Conservation (phyloP, 2,797 vertebrate genomes). For the Myoxocephalus aenaeus region DNA sequence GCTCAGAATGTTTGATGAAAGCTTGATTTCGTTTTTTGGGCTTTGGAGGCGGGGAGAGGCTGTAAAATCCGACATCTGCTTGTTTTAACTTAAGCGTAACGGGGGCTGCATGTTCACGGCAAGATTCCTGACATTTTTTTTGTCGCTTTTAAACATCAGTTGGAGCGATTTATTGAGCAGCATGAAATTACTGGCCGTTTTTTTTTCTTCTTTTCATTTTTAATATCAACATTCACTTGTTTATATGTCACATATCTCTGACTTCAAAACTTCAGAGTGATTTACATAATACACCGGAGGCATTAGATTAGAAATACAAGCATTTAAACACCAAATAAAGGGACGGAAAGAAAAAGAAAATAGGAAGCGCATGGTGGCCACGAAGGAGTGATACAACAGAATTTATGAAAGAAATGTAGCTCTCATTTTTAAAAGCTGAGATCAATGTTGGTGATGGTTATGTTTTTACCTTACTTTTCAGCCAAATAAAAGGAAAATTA, state of each 20-base stretch:
- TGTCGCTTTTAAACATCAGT: not conserved
- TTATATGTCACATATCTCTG: not conserved
- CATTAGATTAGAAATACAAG: not conserved
- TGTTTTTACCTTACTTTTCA: not conserved
- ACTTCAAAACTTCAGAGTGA: not conserved
- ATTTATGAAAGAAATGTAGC: not conserved
- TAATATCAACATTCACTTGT: not conserved
- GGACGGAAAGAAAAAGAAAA: not conserved
- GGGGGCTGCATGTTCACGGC: not conserved
- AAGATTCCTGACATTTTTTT: not conserved
- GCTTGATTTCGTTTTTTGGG: constrained; percentile 59
- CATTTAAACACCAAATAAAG: not conserved
- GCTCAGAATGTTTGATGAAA: constrained; percentile 48
- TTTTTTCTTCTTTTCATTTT: not conserved
- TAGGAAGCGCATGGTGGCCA: no score
- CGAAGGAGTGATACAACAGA: not conserved
- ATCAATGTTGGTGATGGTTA: not conserved
- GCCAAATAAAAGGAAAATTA: not conserved
- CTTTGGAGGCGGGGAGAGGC: constrained; percentile 18
- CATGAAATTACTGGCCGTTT: no score
- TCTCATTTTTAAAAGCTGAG: not conserved
- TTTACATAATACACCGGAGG: not conserved
- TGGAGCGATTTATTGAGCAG: not conserved
- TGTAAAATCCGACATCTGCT: constrained; percentile 39
- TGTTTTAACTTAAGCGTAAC: constrained; percentile 3